Conservation (phyloP, 2,113 vertebrate species). For the Podocnemis expansa region DNA sequence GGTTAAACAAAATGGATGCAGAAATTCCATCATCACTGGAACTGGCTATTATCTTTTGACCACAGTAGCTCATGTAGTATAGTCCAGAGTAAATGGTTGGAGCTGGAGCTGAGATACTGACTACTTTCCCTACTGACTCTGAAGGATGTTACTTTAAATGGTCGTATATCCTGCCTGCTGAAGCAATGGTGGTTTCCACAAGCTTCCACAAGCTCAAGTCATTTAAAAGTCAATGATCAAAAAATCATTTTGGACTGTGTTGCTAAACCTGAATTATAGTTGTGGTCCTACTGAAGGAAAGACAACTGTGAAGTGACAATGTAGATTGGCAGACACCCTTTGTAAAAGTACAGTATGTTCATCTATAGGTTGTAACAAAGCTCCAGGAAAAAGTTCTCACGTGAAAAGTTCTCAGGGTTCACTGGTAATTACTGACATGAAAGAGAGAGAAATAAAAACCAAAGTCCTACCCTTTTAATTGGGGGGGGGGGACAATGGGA, state of each 20-base stretch:
- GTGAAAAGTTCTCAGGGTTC: neutral
- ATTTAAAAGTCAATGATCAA: neutral
- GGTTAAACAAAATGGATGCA: conserved; percentile 28
- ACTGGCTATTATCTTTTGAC: conserved; percentile 20
- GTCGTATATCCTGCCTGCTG: neutral
- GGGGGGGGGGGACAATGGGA: neutral
- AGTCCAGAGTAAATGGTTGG: neutral
- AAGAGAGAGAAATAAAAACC: neutral
- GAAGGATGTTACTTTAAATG: neutral
- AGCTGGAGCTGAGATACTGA: conserved; percentile 15
- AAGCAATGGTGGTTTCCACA: neutral
- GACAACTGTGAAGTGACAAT: neutral
- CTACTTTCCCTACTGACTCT: neutral
- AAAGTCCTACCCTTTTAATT: neutral
- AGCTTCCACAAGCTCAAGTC: neutral
- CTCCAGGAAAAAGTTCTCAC: neutral
- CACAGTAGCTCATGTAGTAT: neutral
- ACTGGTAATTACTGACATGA: neutral
- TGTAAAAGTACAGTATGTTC: accelerated
- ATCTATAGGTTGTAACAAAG: neutral
- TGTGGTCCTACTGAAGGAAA: neutral
- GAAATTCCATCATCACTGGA: conserved; percentile 30
- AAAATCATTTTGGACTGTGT: neutral
- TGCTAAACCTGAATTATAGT: neutral
- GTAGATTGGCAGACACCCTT: neutral